These are phyloP conservation scores for Scaptomyza hsui DNA, from an alignment of 1,140 invertebrate species.

Conservation along the genomic window DNA sequence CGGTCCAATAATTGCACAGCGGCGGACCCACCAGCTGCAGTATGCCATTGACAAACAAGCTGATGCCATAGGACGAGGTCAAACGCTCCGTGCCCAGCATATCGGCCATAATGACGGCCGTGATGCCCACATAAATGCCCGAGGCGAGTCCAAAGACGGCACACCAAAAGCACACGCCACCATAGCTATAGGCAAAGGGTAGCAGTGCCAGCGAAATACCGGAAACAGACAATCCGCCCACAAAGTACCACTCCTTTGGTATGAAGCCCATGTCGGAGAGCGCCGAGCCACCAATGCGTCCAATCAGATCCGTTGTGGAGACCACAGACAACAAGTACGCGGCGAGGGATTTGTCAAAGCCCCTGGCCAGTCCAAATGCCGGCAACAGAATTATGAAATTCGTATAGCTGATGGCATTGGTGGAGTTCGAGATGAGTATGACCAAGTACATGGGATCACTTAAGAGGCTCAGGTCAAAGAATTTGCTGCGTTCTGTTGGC, in stretches of 20 bases:
- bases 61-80: constrained; percentile 93
- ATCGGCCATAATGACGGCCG: constrained; percentile 93
- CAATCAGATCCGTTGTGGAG: constrained; percentile 90
- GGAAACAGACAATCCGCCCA: constrained; percentile 90
- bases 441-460: constrained; percentile 92
- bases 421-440: constrained; percentile 92
- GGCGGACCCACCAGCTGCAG: constrained; percentile 92
- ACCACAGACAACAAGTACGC: constrained; percentile 91
- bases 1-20: constrained; percentile 89
- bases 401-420: constrained; percentile 93
- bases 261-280: constrained; percentile 89
- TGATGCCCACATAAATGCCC: constrained; percentile 93
- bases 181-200: constrained; percentile 87
- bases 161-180: constrained; percentile 88
- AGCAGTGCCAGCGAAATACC: constrained; percentile 89
- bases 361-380: constrained; percentile 88
- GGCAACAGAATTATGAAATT: constrained; percentile 93
- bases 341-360: constrained; percentile 88
- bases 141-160: constrained; percentile 91
- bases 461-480: constrained; percentile 90
- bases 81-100: constrained; percentile 92
- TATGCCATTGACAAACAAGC: constrained; percentile 92
- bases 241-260: constrained; percentile 92
- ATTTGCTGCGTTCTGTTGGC: constrained; percentile 85
- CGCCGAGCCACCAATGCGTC: constrained; percentile 92